Evolutionary conservation across 2,797 vertebrate species (phyloP), one percentile per base, ranked within the genome.

Genomic region (Crax fasciolata): DNA sequence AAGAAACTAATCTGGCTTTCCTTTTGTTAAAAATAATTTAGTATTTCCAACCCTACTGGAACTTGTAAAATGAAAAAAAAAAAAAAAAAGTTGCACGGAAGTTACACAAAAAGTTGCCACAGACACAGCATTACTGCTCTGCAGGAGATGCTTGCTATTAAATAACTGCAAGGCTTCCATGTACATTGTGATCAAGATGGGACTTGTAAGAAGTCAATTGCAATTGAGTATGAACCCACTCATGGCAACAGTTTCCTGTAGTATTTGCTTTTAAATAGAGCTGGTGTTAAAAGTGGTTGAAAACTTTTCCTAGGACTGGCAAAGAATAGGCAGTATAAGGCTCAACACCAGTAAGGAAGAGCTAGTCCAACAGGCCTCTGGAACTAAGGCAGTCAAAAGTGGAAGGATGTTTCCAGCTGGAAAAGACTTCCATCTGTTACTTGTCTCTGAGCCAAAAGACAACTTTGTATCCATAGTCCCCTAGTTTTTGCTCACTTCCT

Each of bases 371-470:
- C 18, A 30, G 21, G 38, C 13, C 19, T 2, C 1, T 27, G 39
- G 30, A 44, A 41, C n/a, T 39, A 44, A 4, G 17, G 7, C 0
- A 24, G 39, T 49, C 35, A 43, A 43, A 46, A 43, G 39, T 2
- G 11, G 44, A 68, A 93, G 48, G 71, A n/a, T 6, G 23, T 39
- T 62, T 93, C 84, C 58, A 28, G 21, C 48, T 28, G 43, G 39
- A 38, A 35, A 55, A 59, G 44, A 23, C 39, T 82, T 66, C 1
- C 2, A 68, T 79, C 15, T 39, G 2, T 59, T 63, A n/a, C 76
- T 43, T 73, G 84, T 81, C 49, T 84, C 43, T 71, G 63, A 94
- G 86, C 81, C 78, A 89, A 94, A 93, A 78, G 44, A 75, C 81
- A 94, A 44, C 58, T 55, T 80, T 59, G 89, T 49, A 75, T 63